Evolutionary conservation across 2,888 invertebrate genomes (phyloP).

Genomic region (Agrotis segetum): DNA sequence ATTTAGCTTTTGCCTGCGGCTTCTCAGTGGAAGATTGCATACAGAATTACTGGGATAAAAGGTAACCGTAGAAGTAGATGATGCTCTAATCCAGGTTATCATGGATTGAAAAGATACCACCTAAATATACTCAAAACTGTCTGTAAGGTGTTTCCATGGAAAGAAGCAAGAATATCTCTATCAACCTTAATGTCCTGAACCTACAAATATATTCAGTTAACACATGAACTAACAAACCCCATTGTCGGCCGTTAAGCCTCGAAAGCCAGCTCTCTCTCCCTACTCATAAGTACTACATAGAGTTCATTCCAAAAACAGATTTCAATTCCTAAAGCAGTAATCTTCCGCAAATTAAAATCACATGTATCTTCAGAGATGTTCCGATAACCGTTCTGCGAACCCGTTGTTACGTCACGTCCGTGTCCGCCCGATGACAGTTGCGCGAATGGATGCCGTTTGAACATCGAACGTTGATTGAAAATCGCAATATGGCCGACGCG

Average conservation of each 20-base stretch:
- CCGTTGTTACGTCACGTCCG: conserved; percentile 62
- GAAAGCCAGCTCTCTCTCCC: not conserved
- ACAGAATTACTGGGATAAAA: not conserved
- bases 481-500: conserved; percentile 60
- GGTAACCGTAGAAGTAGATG: too few relatives aligned
- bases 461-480: conserved; percentile 67
- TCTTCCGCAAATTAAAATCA: conserved; percentile 59
- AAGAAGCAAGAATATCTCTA: too few relatives aligned
- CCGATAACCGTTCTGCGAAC: conserved; percentile 63
- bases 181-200: not conserved
- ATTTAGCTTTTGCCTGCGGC: not conserved
- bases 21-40: not conserved
- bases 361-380: conserved; percentile 56
- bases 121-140: too few relatives aligned
- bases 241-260: conserved; percentile 4
- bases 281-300: conserved; percentile 14
- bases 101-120: too few relatives aligned
- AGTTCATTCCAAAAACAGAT: conserved; percentile 46
- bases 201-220: not conserved
- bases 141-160: too few relatives aligned
- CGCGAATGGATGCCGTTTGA: conserved; percentile 63
- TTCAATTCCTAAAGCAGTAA: conserved; percentile 45
- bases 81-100: not conserved
- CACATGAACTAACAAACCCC: not conserved
- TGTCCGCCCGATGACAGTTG: conserved; percentile 66